Evolutionary conservation across 2,888 invertebrate species (phyloP).

Genomic region (Craniophora ligustri): DNA sequence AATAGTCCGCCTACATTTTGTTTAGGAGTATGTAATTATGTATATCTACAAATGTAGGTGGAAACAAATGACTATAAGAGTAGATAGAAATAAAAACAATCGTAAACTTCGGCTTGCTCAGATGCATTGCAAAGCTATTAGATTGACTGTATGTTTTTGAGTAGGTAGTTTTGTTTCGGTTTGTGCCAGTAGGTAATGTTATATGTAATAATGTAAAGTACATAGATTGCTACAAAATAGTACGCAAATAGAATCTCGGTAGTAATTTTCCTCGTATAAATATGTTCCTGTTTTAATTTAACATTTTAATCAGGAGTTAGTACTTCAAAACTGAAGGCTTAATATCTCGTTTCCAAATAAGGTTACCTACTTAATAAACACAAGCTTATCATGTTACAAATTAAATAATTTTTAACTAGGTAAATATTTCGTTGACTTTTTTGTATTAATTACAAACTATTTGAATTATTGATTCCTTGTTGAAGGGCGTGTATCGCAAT

Average conservation of each 20-base stretch:
- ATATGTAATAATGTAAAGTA: not conserved
- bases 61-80: not conserved
- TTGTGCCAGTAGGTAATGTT: no score
- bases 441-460: no score
- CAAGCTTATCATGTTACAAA: not conserved
- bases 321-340: conserved; percentile 6
- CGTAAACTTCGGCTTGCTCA: no score
- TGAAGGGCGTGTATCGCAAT: no score
- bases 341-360: no score
- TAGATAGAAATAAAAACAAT: not conserved
- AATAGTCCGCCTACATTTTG: conserved; percentile 7
- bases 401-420: no score
- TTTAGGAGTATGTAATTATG: conserved; percentile 4
- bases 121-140: no score
- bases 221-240: not conserved
- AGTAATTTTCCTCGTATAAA: conserved; percentile 1
- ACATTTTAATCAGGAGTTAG: not conserved
- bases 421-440: no score
- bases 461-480: no score
- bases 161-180: no score
- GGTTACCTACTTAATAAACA: not conserved
- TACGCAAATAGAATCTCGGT: conserved; percentile 4
- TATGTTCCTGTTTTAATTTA: conserved; percentile 22
- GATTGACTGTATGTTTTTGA: no score
- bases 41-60: not conserved